phyloP scores from a whole-genome alignment of 2,797 vertebrate species.

The Eulemur albifrons region DNA sequence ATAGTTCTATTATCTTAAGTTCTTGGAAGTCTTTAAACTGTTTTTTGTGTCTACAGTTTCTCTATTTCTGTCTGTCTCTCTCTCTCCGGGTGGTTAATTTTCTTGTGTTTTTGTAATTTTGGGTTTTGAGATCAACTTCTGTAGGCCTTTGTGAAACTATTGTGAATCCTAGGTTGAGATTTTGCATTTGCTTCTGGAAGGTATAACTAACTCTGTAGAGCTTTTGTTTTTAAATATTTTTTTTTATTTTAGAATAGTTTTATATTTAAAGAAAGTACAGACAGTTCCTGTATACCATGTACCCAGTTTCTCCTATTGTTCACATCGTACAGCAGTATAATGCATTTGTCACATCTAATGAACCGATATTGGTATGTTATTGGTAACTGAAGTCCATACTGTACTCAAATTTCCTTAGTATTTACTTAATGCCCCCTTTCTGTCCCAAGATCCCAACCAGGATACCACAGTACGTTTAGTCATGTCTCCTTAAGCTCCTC shows the following conservation, averaged over 20 bases:
- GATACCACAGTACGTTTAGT: neutral
- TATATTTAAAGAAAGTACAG: neutral
- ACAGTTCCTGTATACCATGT: neutral
- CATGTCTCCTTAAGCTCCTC: neutral
- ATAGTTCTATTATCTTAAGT: constrained; percentile 4
- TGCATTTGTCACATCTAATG: neutral
- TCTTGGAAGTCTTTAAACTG: neutral
- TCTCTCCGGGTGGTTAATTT: neutral
- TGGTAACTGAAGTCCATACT: neutral
- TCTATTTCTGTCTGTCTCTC: neutral
- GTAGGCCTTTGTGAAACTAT: neutral
- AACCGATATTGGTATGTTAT: neutral
- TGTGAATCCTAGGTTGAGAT: neutral
- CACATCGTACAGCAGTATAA: neutral
- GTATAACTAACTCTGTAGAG: neutral
- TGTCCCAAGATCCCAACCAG: neutral
- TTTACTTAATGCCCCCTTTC: neutral
- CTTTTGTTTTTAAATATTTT: neutral
- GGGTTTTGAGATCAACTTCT: neutral
- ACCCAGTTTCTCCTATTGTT: neutral
- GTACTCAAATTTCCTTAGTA: neutral
- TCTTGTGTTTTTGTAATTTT: neutral
- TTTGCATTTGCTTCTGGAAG: constrained; percentile 19
- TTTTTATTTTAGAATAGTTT: neutral
- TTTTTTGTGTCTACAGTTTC: neutral